Evolutionary conservation across 2,888 invertebrate species (phyloP).

Genomic region (Plusia festucae): DNA sequence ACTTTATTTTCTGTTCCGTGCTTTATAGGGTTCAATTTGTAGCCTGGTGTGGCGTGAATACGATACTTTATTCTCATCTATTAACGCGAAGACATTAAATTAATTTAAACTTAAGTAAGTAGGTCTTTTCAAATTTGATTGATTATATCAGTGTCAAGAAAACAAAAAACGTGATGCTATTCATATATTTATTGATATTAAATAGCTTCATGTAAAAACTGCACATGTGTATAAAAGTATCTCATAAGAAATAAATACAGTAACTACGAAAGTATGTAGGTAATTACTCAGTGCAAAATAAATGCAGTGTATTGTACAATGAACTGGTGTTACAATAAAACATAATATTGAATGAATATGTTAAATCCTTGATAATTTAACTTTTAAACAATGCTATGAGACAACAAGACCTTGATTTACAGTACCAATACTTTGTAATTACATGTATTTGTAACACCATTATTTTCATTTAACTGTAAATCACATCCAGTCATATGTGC

Average conservation of each 20-base stretch:
- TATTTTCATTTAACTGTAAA: neutral
- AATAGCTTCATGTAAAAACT: conserved; percentile 5
- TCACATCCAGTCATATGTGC: conserved; percentile 18
- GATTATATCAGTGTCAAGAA: too few species aligned
- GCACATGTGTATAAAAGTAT: too few species aligned
- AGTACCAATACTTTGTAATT: neutral
- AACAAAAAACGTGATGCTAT: neutral
- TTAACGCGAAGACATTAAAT: too few species aligned
- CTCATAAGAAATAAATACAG: conserved; percentile 7
- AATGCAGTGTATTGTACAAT: conserved; percentile 29
- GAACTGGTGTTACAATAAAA: neutral
- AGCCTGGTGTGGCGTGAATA: too few species aligned
- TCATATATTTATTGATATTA: neutral
- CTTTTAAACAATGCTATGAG: neutral
- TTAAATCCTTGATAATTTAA: neutral
- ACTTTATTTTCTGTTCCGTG: too few species aligned
- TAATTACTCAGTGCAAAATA: conserved; percentile 22
- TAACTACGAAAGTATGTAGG: conserved; percentile 11
- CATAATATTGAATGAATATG: too few species aligned
- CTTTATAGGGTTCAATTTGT: too few species aligned
- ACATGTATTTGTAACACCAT: conserved; percentile 9
- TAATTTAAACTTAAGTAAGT: too few species aligned
- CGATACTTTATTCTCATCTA: too few species aligned
- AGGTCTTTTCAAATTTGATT: too few species aligned
- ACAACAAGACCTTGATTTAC: neutral